phyloP scores from a whole-genome alignment of 1,140 invertebrate genomes.

The Melipona quadrifasciata region DNA sequence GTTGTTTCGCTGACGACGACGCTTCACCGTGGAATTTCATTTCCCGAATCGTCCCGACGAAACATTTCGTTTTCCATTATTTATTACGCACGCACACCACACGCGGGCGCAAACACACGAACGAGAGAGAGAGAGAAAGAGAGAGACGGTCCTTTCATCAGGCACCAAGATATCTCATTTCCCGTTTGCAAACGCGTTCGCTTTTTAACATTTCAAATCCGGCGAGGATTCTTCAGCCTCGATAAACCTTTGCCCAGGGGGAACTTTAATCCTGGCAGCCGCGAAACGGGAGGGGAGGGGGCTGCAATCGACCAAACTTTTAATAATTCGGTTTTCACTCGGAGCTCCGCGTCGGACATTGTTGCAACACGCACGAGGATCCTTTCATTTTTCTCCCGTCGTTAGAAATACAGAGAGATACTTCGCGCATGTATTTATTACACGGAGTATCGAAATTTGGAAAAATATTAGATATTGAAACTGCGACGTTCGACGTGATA shows the following conservation, averaged over 20 bases:
- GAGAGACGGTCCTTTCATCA: not conserved
- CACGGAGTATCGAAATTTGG: too few species aligned
- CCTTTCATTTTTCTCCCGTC: not conserved
- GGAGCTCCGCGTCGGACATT: rapidly evolving
- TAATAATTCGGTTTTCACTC: not conserved
- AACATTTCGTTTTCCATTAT: conserved; percentile 24
- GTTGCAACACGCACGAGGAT: not conserved
- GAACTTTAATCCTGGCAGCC: not conserved
- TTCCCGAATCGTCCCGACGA: conserved; percentile 12
- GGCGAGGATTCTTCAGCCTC: not conserved
- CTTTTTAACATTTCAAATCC: conserved; percentile 17
- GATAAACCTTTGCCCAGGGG: not conserved
- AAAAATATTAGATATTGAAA: too few species aligned
- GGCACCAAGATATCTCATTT: conserved; percentile 12
- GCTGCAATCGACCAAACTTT: not conserved
- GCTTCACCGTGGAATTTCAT: conserved; percentile 14
- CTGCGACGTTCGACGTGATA: too few species aligned
- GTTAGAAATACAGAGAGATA: not conserved
- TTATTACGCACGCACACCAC: not conserved
- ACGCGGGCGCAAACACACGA: not conserved
- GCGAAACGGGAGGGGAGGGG: too few species aligned
- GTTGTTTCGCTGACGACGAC: conserved; percentile 7
- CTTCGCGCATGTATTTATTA: too few species aligned
- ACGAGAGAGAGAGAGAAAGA: not conserved
- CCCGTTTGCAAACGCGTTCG: not conserved